Conservation (phyloP, 2,797 vertebrate genomes). For the Dendrocincla fuliginosa region DNA sequence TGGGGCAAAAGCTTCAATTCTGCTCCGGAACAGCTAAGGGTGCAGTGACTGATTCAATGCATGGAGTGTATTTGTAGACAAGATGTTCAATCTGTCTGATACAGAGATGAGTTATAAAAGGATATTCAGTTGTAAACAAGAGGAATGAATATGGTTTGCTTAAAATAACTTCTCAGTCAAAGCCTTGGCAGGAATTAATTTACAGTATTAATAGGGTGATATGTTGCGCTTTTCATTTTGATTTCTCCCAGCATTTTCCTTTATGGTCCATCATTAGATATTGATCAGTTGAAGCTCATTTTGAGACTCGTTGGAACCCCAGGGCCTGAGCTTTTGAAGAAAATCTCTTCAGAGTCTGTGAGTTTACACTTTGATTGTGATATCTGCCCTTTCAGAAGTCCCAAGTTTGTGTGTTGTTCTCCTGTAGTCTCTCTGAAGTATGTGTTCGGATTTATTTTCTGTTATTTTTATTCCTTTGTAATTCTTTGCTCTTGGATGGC, state of each 20-base stretch:
- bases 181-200: slow-evolving; percentile 32
- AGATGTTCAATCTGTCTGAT: background rate
- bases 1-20: background rate
- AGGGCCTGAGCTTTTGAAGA: slow-evolving; percentile 95
- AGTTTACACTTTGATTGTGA: slow-evolving; percentile 85
- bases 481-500: slow-evolving; percentile 19
- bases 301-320: slow-evolving; percentile 95
- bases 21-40: background rate
- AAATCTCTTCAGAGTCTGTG: slow-evolving; percentile 98
- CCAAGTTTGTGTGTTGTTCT: slow-evolving; percentile 41
- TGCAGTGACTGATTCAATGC: background rate
- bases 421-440: slow-evolving; percentile 40
- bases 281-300: slow-evolving; percentile 99
- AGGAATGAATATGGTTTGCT: background rate
- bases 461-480: slow-evolving; percentile 7
- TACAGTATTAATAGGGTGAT: slow-evolving; percentile 29
- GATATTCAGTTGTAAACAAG: background rate
- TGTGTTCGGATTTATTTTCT: slow-evolving; percentile 33
- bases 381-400: slow-evolving; percentile 69
- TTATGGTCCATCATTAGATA: slow-evolving; percentile 94
- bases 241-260: slow-evolving; percentile 92
- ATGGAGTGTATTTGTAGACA: background rate
- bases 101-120: background rate
- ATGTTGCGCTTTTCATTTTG: slow-evolving; percentile 59
- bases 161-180: background rate